Evolutionary conservation across 2,888 invertebrate species (phyloP).

Genomic region (Pheosia gnoma): DNA sequence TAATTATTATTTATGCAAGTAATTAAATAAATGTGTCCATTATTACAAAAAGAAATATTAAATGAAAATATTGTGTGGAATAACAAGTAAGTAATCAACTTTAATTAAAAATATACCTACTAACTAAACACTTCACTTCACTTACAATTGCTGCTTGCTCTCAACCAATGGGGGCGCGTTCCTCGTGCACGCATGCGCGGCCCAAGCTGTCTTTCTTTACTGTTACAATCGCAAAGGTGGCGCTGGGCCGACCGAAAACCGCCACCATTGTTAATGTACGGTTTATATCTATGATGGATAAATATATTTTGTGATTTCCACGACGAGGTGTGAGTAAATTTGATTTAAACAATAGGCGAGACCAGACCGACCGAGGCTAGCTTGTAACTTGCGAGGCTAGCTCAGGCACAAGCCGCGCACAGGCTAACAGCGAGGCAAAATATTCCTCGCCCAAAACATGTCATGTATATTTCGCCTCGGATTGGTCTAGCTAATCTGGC

Average conservation of each 20-base stretch:
- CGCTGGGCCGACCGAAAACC: not conserved
- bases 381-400: too few species aligned
- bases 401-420: too few species aligned
- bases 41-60: slow-evolving; percentile 35
- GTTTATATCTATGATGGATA: too few species aligned
- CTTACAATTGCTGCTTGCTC: not conserved
- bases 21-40: slow-evolving; percentile 53
- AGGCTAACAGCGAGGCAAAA: too few species aligned
- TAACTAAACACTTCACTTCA: not conserved
- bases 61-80: slow-evolving; percentile 17
- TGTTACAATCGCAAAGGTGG: not conserved
- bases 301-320: too few species aligned
- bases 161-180: not conserved
- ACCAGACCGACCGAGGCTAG: too few species aligned
- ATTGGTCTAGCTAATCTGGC: too few species aligned
- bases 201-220: not conserved
- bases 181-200: not conserved
- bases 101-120: slow-evolving; percentile 8
- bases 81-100: slow-evolving; percentile 19
- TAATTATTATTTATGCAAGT: slow-evolving; percentile 7
- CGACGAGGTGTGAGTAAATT: too few species aligned
- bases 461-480: too few species aligned
- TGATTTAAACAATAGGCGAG: too few species aligned
- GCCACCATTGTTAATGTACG: not conserved
- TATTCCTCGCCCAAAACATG: too few species aligned